Percentiles rank a stretch among this genome's conserved stretches.
These are phyloP conservation scores for Martes martes DNA, from an alignment of 2,113 vertebrate species.

Conservation along the genomic window DNA sequence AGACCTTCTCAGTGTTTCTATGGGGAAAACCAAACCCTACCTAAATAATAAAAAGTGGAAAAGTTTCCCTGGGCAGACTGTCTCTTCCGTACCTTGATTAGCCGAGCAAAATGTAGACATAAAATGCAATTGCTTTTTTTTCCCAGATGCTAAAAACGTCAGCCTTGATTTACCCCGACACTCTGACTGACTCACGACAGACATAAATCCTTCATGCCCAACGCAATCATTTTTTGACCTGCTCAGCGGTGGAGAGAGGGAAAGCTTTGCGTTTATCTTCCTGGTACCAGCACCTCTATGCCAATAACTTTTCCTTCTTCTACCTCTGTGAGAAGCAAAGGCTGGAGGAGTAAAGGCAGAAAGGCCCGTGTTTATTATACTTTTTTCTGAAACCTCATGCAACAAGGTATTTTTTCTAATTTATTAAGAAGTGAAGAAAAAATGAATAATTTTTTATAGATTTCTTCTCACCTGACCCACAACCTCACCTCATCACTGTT, in stretches of 20 bases:
- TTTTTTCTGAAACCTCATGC: neutral
- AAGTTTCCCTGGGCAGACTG: conserved; percentile 73
- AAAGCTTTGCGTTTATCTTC: conserved; percentile 25
- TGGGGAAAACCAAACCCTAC: conserved; percentile 63
- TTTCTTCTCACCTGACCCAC: conserved; percentile 10
- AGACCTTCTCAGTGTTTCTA: conserved; percentile 17
- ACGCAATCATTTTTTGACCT: conserved; percentile 72
- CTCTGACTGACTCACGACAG: conserved; percentile 77
- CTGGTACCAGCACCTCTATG: conserved; percentile 6
- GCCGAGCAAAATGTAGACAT: conserved; percentile 82
- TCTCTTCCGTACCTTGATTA: conserved; percentile 80
- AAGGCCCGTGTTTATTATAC: neutral
- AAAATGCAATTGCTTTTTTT: conserved; percentile 82
- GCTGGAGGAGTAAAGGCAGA: neutral
- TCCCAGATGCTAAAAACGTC: conserved; percentile 79
- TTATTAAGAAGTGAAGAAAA: conserved; percentile 46
- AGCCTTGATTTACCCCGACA: conserved; percentile 83
- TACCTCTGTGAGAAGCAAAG: neutral
- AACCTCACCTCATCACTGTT: neutral
- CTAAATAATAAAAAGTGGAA: conserved; percentile 71
- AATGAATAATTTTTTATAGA: conserved; percentile 34
- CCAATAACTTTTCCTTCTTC: conserved; percentile 56
- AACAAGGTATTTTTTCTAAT: neutral
- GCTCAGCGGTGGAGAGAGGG: conserved; percentile 21
- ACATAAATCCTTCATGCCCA: conserved; percentile 76